Base-by-base conservation (phyloP, 2,113 vertebrate genomes). In the Hyaena hyaena region DNA sequence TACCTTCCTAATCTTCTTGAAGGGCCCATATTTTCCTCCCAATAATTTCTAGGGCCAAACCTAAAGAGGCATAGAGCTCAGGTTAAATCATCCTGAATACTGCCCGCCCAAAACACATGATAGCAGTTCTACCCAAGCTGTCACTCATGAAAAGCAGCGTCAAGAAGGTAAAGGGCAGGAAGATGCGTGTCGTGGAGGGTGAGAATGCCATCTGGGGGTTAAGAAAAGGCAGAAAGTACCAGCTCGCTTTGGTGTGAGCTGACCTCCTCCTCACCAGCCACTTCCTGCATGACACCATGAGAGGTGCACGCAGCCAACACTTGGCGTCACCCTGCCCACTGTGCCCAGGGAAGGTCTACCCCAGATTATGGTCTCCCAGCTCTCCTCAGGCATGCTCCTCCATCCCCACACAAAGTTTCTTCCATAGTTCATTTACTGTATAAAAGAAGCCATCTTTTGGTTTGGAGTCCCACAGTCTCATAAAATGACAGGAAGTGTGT, bases 141-240 rank as follows among this genome's bases (percentile, higher is more conserved):
- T 50, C 53, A 7, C 23, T 80, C 65, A 58, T 50, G 88, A 91
- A 95, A 53, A 74, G 63, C 43, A 76, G 71, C 4, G 4, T 7
- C 73, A 19, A 58, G 24, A 55, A 96, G 74, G 39, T 48, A 28
- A 53, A 77, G 24, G 65, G 80, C 15, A 33, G 65, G 43, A 88
- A 79, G 63, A 77, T n/a, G 24, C 33, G 10, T 0, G 0, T 8
- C 0, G 2, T 31, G 55, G 55, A 80, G 6, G 16, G 6, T 35
- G 0, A 10, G 7, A 0, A 2, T 4, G 19, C 45, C 35, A 2
- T 15, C 45, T 0, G 0, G 71, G 65, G 28, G 15, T 14, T 74
- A 48, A 53, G 1, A 50, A 77, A 92, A 91, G 68, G 33, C 31
- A 65, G 68, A 31, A 68, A 65, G 28, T 4, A 71, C 45, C 50